Base-by-base conservation (phyloP, 2,797 vertebrate genomes). In the Serranus cabrilla region DNA sequence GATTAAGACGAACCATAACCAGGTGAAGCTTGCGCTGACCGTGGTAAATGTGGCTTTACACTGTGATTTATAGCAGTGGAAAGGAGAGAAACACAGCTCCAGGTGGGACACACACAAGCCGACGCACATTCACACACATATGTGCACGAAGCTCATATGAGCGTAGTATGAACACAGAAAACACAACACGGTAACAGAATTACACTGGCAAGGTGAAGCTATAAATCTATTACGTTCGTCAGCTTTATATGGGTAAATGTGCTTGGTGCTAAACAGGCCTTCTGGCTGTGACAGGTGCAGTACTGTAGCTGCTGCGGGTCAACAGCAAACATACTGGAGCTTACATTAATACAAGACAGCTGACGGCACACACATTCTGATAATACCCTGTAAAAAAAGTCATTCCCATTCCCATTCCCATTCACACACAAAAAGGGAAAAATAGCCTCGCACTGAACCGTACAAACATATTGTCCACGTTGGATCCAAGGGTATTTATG, bases 401-500 rank as follows among this genome's bases (percentile, higher is more conserved):
- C 0, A 66, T 67, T 76, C 77, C 40, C 42, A n/a, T n/a, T n/a
- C n/a, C n/a, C n/a, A n/a, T n/a, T n/a, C n/a, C n/a, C n/a, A n/a
- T n/a, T n/a, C n/a, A 58, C 68, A 65, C 25, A 74, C 16, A 45
- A 16, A 76, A 60, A 55, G 73, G 25, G 42, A 7, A 21, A 68
- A 65, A 77, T 55, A 71, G 80, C 62, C 49, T 40, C 0, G 4
- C 37, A 17, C 10, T 60, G 71, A 82, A 69, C 45, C 62, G 57
- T 21, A 42, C 78, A 51, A 57, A 73, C 79, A 74, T 55, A 83
- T 68, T 78, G 81, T 89, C 73, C 75, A 57, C 8, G 1, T 34
- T 67, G 69, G 64, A 84, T 83, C 73, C 71, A 57, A 58, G 61
- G 54, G 64, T 84, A 61, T 86, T 91, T 82, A 80, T 89, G 74